Evolutionary conservation across 1,140 invertebrate genomes (phyloP), one percentile per base, ranked within the genome.

Genomic region (Mesaphorura yosii): DNA sequence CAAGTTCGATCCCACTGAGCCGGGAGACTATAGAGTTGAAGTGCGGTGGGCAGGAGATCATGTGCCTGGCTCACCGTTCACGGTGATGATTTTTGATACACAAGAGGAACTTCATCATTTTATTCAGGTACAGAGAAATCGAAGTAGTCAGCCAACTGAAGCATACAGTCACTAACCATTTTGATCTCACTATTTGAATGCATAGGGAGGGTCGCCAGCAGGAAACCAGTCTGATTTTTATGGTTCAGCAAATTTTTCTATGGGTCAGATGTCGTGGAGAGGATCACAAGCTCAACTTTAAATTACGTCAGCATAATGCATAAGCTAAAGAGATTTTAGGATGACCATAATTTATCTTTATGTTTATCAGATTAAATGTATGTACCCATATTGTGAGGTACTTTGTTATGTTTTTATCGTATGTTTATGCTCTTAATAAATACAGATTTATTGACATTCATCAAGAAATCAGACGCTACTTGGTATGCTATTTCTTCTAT

Each of bases 51-150:
- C 94, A 14, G 93, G 91, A 29, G 86, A 96, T 28, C 58, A 60
- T 28, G 58, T 60, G 19, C 41, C 41, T 22, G 94, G 95, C 7
- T 96, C 91, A 37, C 96, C 96, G 1, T 99, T 98, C 75, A 83
- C 87, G 42, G 92, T 99, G 48, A 92, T 96, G 83, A 98, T 99
- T 63, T 95, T 98, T 69, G 95, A 98, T 66, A 97, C 92, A 6
- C 86, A 94, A 70, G 90, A 97, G 68, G 93, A 98, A 73, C 76
- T 98, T 41, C 78, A 75, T 61, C 69, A 75, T 55, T 78, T 73
- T 55, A 28, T 73, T 38, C 70, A 73, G 65, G 70, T 71, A 53
- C 27, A 26, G 26, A 20, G 6, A 49, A 47, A 25, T 48, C 4
- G 17, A 15, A 15, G n/a, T 47, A 14, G 2, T 5, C 7, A 34